These are phyloP conservation scores for Hyalella azteca DNA, from an alignment of 2,888 invertebrate species.

Conservation along the genomic window DNA sequence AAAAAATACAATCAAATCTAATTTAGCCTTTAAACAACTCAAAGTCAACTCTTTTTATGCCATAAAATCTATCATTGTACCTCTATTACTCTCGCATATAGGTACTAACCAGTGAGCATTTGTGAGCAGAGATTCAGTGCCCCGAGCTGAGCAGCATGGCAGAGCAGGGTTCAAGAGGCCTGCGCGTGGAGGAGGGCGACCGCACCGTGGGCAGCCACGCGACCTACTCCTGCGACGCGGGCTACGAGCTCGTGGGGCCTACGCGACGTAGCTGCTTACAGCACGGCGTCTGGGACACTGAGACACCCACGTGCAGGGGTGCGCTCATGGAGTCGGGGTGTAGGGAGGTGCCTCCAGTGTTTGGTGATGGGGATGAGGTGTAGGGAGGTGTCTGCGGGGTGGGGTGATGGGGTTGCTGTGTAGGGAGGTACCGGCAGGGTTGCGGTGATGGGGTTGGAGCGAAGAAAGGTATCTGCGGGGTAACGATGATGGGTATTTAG, in stretches of 20 bases:
- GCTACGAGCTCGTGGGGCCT: constrained; percentile 81
- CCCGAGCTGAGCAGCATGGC: neutral
- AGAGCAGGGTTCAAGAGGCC: neutral
- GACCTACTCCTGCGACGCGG: constrained; percentile 83
- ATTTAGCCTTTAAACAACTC: too few species aligned
- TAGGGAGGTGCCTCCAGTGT: neutral
- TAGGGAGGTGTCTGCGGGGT: neutral
- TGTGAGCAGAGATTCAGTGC: constrained; percentile 36
- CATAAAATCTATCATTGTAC: too few species aligned
- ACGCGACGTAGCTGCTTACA: constrained; percentile 74
- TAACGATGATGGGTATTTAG: too few species aligned
- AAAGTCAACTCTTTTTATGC: too few species aligned
- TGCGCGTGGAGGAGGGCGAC: constrained; percentile 41
- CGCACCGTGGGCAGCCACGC: constrained; percentile 73
- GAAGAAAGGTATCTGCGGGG: neutral
- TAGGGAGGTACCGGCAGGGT: neutral
- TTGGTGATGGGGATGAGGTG: neutral
- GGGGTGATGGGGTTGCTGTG: neutral
- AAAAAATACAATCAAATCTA: too few species aligned
- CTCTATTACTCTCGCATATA: too few species aligned
- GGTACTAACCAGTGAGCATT: neutral
- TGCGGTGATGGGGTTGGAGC: neutral
- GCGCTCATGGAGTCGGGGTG: too few species aligned
- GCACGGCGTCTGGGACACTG: constrained; percentile 84
- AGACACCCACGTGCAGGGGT: constrained; percentile 85